These are phyloP conservation scores for Branchipolynoe longqiensis DNA, from an alignment of 2,888 invertebrate genomes.

Conservation along the genomic window DNA sequence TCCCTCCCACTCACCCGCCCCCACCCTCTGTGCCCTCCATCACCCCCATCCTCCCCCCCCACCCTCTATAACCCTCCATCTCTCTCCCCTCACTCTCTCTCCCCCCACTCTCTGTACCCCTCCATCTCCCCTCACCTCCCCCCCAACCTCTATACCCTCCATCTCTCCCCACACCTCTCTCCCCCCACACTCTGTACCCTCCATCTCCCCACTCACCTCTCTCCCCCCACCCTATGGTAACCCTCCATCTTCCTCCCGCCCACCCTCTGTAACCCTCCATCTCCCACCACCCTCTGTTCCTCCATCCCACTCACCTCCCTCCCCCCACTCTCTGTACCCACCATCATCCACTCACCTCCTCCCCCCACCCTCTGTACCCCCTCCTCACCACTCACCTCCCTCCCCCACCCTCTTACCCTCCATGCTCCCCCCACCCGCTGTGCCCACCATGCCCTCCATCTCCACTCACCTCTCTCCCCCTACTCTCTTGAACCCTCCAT, in stretches of 20 bases:
- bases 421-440: neutral
- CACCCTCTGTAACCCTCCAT: neutral
- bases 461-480: neutral
- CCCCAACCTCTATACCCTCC: neutral
- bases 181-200: neutral
- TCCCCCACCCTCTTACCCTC: neutral
- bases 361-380: neutral
- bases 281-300: neutral
- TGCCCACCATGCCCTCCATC: neutral
- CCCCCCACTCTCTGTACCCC: neutral
- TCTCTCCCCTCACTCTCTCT: neutral
- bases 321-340: neutral
- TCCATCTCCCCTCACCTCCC: neutral
- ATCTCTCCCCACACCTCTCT: neutral
- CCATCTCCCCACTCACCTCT: neutral
- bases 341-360: neutral
- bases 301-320: neutral
- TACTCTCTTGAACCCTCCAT: neutral
- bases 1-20: neutral
- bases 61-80: neutral
- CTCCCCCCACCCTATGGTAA: neutral
- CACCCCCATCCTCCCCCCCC: neutral
- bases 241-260: neutral
- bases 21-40: neutral
- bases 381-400: neutral